phyloP scores from a whole-genome alignment of 2,888 invertebrate species.

The Drosophila melanosoma region DNA sequence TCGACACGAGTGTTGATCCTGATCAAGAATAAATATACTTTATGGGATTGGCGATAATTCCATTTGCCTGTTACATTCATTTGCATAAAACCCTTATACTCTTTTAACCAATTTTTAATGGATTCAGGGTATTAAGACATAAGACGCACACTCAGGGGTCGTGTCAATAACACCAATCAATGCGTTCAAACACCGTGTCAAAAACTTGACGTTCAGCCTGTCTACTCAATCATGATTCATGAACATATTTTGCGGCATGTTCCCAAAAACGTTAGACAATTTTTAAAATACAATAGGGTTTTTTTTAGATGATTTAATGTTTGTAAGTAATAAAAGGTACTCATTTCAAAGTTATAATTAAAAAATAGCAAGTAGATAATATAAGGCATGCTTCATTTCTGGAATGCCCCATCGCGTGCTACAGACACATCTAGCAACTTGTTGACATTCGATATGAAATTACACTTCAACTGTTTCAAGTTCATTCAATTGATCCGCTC shows the following conservation, averaged over 20 bases:
- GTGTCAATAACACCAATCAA: slow-evolving; percentile 71
- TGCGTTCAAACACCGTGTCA: slow-evolving; percentile 55
- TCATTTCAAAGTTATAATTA: neutral
- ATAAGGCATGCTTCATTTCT: neutral
- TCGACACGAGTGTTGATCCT: no score
- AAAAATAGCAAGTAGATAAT: neutral
- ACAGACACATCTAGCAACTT: slow-evolving; percentile 5
- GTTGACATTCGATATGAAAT: slow-evolving; percentile 46
- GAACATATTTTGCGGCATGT: slow-evolving; percentile 19
- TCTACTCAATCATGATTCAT: slow-evolving; percentile 30
- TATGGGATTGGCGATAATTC: no score
- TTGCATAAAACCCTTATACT: no score
- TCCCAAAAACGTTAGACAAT: slow-evolving; percentile 37
- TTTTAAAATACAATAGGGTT: no score
- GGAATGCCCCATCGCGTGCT: slow-evolving; percentile 48
- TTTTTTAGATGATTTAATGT: neutral
- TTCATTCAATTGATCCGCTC: slow-evolving; percentile 62
- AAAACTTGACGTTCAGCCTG: slow-evolving; percentile 27
- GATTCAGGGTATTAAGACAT: neutral
- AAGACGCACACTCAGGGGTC: slow-evolving; percentile 26
- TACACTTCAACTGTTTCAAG: slow-evolving; percentile 73
- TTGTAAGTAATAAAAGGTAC: neutral
- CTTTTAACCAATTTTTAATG: no score
- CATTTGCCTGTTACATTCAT: no score
- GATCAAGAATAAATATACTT: no score